Conservation (phyloP, 2,888 invertebrate species). For the Glaucopsyche alexis region DNA sequence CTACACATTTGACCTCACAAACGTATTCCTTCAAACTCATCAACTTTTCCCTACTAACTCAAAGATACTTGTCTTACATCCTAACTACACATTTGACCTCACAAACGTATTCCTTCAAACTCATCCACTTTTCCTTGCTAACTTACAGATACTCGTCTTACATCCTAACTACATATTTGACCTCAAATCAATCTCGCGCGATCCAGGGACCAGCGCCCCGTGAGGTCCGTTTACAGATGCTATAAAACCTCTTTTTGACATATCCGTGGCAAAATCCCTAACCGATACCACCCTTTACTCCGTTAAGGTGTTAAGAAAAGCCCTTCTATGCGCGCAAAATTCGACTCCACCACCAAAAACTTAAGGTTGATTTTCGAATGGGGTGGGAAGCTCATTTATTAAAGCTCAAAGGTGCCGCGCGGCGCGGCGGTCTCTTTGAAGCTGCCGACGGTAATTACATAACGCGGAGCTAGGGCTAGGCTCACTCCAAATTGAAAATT, state of each 20-base stretch:
- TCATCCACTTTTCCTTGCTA: neutral
- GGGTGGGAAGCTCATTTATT: slow-evolving; percentile 60
- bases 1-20: slow-evolving; percentile 59
- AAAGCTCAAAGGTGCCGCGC: slow-evolving; percentile 74
- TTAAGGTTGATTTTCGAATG: slow-evolving; percentile 42
- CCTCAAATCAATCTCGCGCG: slow-evolving; percentile 30
- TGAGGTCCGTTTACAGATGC: slow-evolving; percentile 74
- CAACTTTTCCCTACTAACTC: neutral
- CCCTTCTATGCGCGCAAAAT: slow-evolving; percentile 36
- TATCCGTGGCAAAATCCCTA: slow-evolving; percentile 80
- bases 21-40: no score
- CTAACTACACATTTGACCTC: slow-evolving; percentile 59
- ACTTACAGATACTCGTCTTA: slow-evolving; percentile 45
- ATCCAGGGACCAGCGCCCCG: slow-evolving; percentile 53
- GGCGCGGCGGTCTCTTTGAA: slow-evolving; percentile 70
- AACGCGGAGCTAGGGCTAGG: slow-evolving; percentile 41
- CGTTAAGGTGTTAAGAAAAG: slow-evolving; percentile 75
- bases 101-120: neutral
- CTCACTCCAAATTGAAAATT: slow-evolving; percentile 34
- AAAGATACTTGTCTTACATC: slow-evolving; percentile 49
- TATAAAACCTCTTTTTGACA: slow-evolving; percentile 80
- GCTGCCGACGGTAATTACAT: slow-evolving; percentile 70
- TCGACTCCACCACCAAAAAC: neutral
- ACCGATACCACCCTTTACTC: slow-evolving; percentile 75
- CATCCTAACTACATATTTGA: slow-evolving; percentile 62